Conservation (phyloP, 2,113 vertebrate genomes). For the Amphilophus citrinellus region DNA sequence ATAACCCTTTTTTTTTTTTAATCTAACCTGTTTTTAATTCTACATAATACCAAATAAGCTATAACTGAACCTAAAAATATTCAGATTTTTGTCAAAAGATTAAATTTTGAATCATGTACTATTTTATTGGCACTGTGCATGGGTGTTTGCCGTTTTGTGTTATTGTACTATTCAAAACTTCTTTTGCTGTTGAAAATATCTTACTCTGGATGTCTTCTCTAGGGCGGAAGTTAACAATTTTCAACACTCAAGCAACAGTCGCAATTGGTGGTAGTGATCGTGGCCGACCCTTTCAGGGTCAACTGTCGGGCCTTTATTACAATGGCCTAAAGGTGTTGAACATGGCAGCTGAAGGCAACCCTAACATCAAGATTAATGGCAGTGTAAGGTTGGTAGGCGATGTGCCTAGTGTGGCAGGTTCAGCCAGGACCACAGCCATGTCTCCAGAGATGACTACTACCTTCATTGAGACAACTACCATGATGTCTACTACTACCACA, state of each 20-base stretch:
- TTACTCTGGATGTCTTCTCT: slow-evolving; percentile 43
- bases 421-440: slow-evolving; percentile 90
- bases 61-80: too few relatives aligned
- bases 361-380: slow-evolving; percentile 95
- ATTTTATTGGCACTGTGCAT: neutral
- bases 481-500: slow-evolving; percentile 97
- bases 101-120: neutral
- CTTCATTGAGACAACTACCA: slow-evolving; percentile 97
- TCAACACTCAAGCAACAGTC: slow-evolving; percentile 99
- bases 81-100: neutral
- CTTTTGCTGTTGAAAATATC: neutral
- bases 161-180: neutral
- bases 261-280: slow-evolving; percentile 93
- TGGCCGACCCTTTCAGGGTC: slow-evolving; percentile 95
- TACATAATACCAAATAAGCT: neutral
- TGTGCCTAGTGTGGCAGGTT: slow-evolving; percentile 88
- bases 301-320: slow-evolving; percentile 98
- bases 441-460: slow-evolving; percentile 95
- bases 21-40: neutral
- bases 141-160: neutral
- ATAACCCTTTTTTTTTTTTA: neutral
- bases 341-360: slow-evolving; percentile 95
- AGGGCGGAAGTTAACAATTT: slow-evolving; percentile 98
- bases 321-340: slow-evolving; percentile 97
- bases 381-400: slow-evolving; percentile 96